phyloP scores from a whole-genome alignment of 2,797 vertebrate species.

The Eospalax fontanierii region DNA sequence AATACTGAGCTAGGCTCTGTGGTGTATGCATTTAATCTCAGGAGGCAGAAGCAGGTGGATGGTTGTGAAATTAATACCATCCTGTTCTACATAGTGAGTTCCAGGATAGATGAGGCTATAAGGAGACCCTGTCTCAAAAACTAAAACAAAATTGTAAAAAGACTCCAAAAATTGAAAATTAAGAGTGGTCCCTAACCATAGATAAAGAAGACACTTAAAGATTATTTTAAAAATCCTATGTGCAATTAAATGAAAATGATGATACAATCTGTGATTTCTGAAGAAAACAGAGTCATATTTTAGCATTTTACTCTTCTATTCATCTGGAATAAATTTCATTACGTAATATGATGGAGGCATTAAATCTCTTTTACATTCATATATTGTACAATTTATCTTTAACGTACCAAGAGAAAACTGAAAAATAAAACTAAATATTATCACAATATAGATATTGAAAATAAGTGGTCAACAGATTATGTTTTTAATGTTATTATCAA shows the following conservation, averaged over 20 bases:
- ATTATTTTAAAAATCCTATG: background rate
- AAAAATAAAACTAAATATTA: constrained; percentile 50
- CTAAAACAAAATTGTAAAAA: no score
- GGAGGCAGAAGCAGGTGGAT: no score
- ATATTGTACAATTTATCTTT: constrained; percentile 25
- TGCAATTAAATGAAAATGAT: background rate
- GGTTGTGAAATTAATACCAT: no score
- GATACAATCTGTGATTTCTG: background rate
- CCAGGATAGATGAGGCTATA: no score
- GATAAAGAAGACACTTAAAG: no score
- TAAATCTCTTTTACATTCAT: background rate
- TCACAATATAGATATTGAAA: background rate
- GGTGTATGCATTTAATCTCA: no score
- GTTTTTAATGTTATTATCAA: background rate
- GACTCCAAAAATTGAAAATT: no score
- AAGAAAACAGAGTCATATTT: constrained; percentile 2
- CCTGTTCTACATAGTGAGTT: no score
- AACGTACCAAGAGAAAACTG: background rate
- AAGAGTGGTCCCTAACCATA: no score
- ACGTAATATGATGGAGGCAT: background rate
- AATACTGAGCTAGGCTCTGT: no score
- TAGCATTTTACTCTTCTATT: background rate
- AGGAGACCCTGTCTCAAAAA: no score
- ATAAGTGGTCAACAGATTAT: background rate
- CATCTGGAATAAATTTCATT: background rate